Evolutionary conservation across 2,113 vertebrate species (phyloP).

Genomic region (Takifugu bimaculatus): DNA sequence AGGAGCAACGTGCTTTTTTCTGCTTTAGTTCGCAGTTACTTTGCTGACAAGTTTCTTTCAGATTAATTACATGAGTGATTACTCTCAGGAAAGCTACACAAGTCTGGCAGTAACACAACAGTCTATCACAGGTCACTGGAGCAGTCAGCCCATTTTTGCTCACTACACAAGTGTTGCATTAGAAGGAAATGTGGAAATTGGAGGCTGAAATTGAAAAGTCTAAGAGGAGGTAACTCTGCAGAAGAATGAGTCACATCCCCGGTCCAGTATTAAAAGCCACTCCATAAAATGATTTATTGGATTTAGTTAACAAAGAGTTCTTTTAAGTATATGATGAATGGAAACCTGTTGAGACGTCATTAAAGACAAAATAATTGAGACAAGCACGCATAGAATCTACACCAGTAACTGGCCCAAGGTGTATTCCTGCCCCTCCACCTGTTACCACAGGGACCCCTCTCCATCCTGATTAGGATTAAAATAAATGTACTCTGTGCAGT

Average conservation of each 20-base stretch:
- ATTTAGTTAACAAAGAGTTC: slow-evolving; percentile 5
- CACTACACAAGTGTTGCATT: slow-evolving; percentile 46
- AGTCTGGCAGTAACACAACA: slow-evolving; percentile 61
- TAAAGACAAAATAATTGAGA: neutral
- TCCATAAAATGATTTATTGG: slow-evolving; percentile 50
- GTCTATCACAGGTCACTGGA: slow-evolving; percentile 65
- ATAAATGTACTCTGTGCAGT: too few relatives aligned
- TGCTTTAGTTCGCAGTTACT: slow-evolving; percentile 47
- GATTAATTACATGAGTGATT: slow-evolving; percentile 80
- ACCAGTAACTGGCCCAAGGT: too few relatives aligned
- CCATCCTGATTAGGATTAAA: too few relatives aligned
- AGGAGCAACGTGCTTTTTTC: slow-evolving; percentile 38
- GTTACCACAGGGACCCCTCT: too few relatives aligned
- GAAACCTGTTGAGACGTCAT: too few relatives aligned
- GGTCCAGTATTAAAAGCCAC: slow-evolving; percentile 30
- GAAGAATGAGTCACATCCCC: slow-evolving; percentile 44
- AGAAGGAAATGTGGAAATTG: slow-evolving; percentile 54
- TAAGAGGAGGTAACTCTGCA: slow-evolving; percentile 35
- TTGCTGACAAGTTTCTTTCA: slow-evolving; percentile 64
- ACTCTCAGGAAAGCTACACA: slow-evolving; percentile 65
- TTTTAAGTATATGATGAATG: neutral
- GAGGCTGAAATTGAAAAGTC: slow-evolving; percentile 62
- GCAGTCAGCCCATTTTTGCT: slow-evolving; percentile 58
- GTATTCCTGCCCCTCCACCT: too few relatives aligned
- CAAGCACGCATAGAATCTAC: neutral